phyloP scores from a whole-genome alignment of 2,797 vertebrate genomes.

The Pagetopsis macropterus region DNA sequence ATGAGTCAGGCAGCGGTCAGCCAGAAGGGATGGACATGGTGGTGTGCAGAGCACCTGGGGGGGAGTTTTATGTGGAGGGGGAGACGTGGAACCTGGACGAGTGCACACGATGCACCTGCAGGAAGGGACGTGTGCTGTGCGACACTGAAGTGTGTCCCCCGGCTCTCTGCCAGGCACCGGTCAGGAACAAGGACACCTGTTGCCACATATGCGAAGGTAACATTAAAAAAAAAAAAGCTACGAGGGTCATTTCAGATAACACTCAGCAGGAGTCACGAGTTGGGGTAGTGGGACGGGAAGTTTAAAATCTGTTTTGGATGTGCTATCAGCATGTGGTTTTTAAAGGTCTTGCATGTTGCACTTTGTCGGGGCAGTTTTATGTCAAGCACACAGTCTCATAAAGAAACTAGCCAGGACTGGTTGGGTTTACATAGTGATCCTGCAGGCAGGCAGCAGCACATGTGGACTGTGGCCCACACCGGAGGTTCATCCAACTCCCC shows the following conservation, averaged over 20 bases:
- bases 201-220: constrained; percentile 85
- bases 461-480: constrained; percentile 38
- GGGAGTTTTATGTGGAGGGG: constrained; percentile 86
- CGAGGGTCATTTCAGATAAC: constrained; percentile 8
- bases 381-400: constrained; percentile 69
- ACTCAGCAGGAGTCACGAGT: not conserved
- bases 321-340: constrained; percentile 68
- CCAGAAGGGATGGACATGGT: constrained; percentile 84
- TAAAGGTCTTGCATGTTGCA: constrained; percentile 57
- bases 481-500: constrained; percentile 34
- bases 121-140: constrained; percentile 85
- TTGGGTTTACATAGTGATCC: constrained; percentile 61
- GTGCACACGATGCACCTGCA: constrained; percentile 86
- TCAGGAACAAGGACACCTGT: constrained; percentile 82
- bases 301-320: constrained; percentile 47
- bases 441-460: constrained; percentile 62
- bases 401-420: constrained; percentile 75
- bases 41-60: constrained; percentile 84
- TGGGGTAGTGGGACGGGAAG: constrained; percentile 6
- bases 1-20: constrained; percentile 86
- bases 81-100: constrained; percentile 88
- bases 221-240: not conserved
- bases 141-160: constrained; percentile 87
- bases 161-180: constrained; percentile 81
- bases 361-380: constrained; percentile 70